phyloP scores from a whole-genome alignment of 2,113 vertebrate genomes.

The Epinephelus fuscoguttatus region DNA sequence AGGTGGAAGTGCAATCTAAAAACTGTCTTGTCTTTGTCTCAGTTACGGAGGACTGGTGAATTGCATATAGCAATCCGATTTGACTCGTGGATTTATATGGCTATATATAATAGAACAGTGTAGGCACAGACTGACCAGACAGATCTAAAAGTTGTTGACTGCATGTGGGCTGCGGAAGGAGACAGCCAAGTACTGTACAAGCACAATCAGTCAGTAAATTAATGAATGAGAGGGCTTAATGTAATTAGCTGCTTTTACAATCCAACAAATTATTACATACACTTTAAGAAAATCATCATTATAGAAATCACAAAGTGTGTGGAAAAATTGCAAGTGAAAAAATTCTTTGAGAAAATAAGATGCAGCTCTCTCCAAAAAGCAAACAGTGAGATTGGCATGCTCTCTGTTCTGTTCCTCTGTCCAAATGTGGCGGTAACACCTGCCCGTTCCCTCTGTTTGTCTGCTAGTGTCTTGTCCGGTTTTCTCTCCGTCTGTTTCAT shows the following conservation, averaged over 20 bases:
- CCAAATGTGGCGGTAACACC: slow-evolving; percentile 63
- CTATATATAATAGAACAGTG: no score
- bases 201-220: neutral
- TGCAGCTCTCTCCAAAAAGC: slow-evolving; percentile 29
- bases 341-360: slow-evolving; percentile 12
- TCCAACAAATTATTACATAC: neutral
- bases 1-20: slow-evolving; percentile 46
- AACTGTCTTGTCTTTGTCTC: slow-evolving; percentile 43
- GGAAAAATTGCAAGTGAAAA: slow-evolving; percentile 9
- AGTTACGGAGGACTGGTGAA: slow-evolving; percentile 7
- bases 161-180: neutral
- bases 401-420: slow-evolving; percentile 32
- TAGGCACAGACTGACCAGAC: neutral
- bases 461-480: slow-evolving; percentile 54
- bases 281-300: neutral
- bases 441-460: slow-evolving; percentile 67
- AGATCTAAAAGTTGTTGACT: slow-evolving; percentile 23
- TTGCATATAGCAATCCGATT: slow-evolving; percentile 29
- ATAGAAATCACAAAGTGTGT: neutral
- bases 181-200: neutral
- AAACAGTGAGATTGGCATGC: slow-evolving; percentile 54
- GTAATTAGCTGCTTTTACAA: neutral
- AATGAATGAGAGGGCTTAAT: neutral
- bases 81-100: slow-evolving; percentile 11
- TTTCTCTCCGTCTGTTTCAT: slow-evolving; percentile 66